Evolutionary conservation across 2,797 vertebrate genomes (phyloP), one percentile per base, ranked within the genome.

Genomic region (Sarcoramphus papa): DNA sequence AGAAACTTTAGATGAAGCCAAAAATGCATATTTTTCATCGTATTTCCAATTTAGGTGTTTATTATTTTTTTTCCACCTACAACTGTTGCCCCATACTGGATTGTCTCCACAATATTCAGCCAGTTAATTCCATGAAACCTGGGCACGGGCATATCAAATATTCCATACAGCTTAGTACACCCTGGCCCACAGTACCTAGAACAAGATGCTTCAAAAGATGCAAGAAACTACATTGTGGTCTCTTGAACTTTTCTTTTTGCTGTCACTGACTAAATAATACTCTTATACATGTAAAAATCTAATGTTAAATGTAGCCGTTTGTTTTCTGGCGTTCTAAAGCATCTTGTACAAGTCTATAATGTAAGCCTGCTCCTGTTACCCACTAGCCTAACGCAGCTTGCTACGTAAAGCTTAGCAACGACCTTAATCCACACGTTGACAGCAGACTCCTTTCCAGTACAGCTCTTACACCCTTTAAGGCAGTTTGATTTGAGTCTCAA

Each of bases 311-410:
- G 5, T 5, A 20, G 8, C 12, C 33, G 25, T 14, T 40, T 28
- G 7, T 2, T n/a, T 48, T 28, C 28, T 3, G 12, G 12, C 21
- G 2, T 5, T 50, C 30, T 23, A 9, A 37, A 51, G 24, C 10
- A 4, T 1, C 56, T 22, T 8, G 18, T 23, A 41, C 3, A 19
- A 54, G 21, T 0, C 1, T 0, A 2, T 0, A 2, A 12, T 0
- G 9, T 2, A 7, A 35, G 12, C 12, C 10, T 5, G 33, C 70
- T 51, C 28, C 48, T 4, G 11, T 10, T n/a, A 63, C 19, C 12
- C 73, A 4, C 31, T 3, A 8, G 4, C 41, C 47, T 11, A n/a
- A 37, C 28, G 1, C 14, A 4, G 40, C 17, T 1, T 5, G 22
- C 25, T 2, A 6, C 23, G 9, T 0, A 21, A 4, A 35, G 27